phyloP scores from a whole-genome alignment of 2,888 invertebrate species.

The Leuctra nigra region DNA sequence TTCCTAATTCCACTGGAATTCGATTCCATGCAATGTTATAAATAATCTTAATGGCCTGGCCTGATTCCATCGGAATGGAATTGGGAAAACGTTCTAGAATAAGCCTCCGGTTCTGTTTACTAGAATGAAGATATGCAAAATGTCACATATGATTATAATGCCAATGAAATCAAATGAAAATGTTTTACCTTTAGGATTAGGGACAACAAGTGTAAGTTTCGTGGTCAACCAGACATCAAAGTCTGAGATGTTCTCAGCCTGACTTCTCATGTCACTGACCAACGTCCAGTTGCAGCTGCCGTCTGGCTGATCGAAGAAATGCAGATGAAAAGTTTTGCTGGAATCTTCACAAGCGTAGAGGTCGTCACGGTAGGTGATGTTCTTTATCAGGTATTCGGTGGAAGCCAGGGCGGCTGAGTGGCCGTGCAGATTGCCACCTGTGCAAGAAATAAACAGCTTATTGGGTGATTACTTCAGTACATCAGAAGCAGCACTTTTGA shows the following conservation, averaged over 20 bases:
- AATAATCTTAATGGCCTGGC: too few relatives aligned
- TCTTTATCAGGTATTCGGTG: conserved; percentile 31
- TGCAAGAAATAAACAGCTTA: neutral
- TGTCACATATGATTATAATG: too few relatives aligned
- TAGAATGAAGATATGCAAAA: too few relatives aligned
- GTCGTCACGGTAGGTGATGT: conserved; percentile 33
- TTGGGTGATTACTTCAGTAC: too few relatives aligned
- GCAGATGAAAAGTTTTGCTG: conserved; percentile 29
- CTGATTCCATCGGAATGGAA: too few relatives aligned
- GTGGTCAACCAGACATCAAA: conserved; percentile 32
- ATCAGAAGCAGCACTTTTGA: too few relatives aligned
- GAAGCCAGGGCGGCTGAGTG: conserved; percentile 34
- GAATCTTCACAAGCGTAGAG: conserved; percentile 34
- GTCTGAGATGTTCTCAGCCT: conserved; percentile 26
- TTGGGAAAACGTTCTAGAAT: too few relatives aligned
- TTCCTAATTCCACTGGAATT: too few relatives aligned
- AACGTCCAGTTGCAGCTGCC: conserved; percentile 31
- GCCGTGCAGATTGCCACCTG: conserved; percentile 35
- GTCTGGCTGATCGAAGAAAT: conserved; percentile 29
- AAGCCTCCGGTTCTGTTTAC: too few relatives aligned
- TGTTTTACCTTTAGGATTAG: conserved; percentile 40
- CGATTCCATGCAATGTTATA: too few relatives aligned
- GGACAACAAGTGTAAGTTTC: conserved; percentile 49
- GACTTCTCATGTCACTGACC: conserved; percentile 29
- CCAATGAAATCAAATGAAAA: too few relatives aligned